These are phyloP conservation scores for Valencia hispanica DNA, from an alignment of 2,797 vertebrate genomes.

Conservation along the genomic window DNA sequence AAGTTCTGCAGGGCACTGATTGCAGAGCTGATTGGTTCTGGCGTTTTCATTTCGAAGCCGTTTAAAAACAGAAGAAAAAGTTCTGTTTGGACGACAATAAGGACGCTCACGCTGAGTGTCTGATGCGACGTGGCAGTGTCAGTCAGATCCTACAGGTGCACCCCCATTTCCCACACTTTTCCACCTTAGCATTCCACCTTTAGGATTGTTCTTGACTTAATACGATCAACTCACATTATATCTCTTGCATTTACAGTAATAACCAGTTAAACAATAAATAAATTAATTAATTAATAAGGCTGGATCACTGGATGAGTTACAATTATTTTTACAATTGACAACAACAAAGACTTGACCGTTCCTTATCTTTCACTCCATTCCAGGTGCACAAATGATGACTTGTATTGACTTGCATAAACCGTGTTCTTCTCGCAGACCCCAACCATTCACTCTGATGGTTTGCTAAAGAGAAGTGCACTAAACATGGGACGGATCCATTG, in stretches of 20 bases:
- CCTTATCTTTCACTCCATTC: conserved; percentile 45
- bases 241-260: conserved; percentile 61
- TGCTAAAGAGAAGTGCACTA: conserved; percentile 48
- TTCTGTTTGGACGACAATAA: conserved; percentile 25
- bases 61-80: conserved; percentile 20
- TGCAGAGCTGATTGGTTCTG: conserved; percentile 24
- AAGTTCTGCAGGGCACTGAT: conserved; percentile 25
- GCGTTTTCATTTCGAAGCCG: conserved; percentile 7
- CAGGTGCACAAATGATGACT: conserved; percentile 60
- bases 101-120: conserved; percentile 26
- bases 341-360: conserved; percentile 56
- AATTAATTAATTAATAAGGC: conserved; percentile 69
- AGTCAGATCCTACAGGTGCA: conserved; percentile 44
- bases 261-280: conserved; percentile 50
- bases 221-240: conserved; percentile 64
- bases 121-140: conserved; percentile 60
- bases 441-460: conserved; percentile 42
- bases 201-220: conserved; percentile 57
- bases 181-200: conserved; percentile 44
- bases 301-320: conserved; percentile 69
- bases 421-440: conserved; percentile 52
- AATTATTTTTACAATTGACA: conserved; percentile 47
- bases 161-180: conserved; percentile 45
- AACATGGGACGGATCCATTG: conserved; percentile 58
- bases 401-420: conserved; percentile 79